phyloP scores from a whole-genome alignment of 1,140 invertebrate species.

The Macrobrachium nipponense region DNA sequence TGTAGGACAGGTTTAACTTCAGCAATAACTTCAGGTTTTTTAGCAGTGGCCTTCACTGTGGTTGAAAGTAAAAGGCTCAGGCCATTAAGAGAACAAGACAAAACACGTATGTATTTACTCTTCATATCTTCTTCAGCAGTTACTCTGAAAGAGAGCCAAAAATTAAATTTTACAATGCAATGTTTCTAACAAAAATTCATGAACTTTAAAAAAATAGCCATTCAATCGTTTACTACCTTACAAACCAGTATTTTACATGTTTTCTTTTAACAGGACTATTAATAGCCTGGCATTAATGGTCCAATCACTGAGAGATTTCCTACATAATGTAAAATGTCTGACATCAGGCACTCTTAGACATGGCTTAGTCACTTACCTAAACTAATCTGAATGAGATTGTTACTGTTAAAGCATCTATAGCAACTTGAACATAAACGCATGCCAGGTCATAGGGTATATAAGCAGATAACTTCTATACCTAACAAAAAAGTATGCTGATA shows the following conservation, averaged over 20 bases:
- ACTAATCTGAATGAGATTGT: no score
- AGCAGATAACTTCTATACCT: no score
- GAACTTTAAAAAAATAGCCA: background rate
- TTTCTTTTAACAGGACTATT: background rate
- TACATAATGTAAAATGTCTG: no score
- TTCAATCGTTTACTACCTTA: background rate
- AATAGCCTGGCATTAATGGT: no score
- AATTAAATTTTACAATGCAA: background rate
- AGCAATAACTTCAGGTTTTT: conserved; percentile 33
- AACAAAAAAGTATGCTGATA: no score
- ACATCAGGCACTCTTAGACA: no score
- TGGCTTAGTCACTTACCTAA: no score
- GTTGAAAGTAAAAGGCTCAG: conserved; percentile 72
- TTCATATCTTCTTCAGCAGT: conserved; percentile 77
- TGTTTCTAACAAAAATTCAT: background rate
- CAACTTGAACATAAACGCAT: no score
- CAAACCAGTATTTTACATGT: background rate
- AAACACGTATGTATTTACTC: conserved; percentile 77
- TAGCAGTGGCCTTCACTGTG: conserved; percentile 55
- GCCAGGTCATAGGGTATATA: no score
- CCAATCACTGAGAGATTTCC: no score
- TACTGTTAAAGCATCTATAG: no score
- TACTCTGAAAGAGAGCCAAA: conserved; percentile 67
- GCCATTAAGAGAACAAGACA: conserved; percentile 77
- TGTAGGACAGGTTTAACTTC: conserved; percentile 68